Percentiles rank a stretch among this genome's conserved stretches.
phyloP scores from a whole-genome alignment of 1,140 invertebrate species.

The Eupristina koningsbergeri region DNA sequence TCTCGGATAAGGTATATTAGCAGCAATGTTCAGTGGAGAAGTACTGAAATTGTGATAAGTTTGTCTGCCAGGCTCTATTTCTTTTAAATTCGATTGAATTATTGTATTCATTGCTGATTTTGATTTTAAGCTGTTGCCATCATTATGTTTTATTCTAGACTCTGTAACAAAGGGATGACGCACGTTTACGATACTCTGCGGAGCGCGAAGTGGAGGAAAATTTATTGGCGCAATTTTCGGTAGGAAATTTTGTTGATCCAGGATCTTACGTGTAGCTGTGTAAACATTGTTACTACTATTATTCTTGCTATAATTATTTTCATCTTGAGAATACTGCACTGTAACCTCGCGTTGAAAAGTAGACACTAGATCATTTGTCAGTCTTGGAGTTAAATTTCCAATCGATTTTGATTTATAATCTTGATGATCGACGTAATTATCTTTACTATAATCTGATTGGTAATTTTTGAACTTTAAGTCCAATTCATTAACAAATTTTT shows the following conservation, averaged over 20 bases:
- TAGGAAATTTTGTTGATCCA: slow-evolving; percentile 56
- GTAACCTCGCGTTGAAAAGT: slow-evolving; percentile 25
- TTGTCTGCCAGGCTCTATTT: slow-evolving; percentile 54
- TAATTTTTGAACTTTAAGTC: slow-evolving; percentile 57
- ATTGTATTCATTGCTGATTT: slow-evolving; percentile 56
- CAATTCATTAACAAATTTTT: slow-evolving; percentile 54
- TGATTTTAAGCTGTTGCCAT: slow-evolving; percentile 42
- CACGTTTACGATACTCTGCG: slow-evolving; percentile 64
- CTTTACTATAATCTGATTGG: slow-evolving; percentile 52
- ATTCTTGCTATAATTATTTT: slow-evolving; percentile 16
- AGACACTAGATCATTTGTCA: slow-evolving; percentile 29
- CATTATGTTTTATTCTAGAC: slow-evolving; percentile 56
- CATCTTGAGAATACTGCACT: slow-evolving; percentile 27
- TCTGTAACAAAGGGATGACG: slow-evolving; percentile 62
- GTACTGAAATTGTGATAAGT: slow-evolving; percentile 58
- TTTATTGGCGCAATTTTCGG: slow-evolving; percentile 60
- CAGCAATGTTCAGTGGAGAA: slow-evolving; percentile 54
- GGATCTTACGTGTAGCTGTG: slow-evolving; percentile 52
- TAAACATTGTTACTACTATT: slow-evolving; percentile 49
- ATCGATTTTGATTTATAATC: slow-evolving; percentile 56
- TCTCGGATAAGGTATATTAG: slow-evolving; percentile 59
- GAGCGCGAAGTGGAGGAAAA: slow-evolving; percentile 62
- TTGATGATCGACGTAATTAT: slow-evolving; percentile 49
- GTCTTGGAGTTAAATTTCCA: slow-evolving; percentile 9
- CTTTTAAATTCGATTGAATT: slow-evolving; percentile 51